Conservation (phyloP, 2,888 invertebrate genomes). For the Exephanes ischioxanthus region DNA sequence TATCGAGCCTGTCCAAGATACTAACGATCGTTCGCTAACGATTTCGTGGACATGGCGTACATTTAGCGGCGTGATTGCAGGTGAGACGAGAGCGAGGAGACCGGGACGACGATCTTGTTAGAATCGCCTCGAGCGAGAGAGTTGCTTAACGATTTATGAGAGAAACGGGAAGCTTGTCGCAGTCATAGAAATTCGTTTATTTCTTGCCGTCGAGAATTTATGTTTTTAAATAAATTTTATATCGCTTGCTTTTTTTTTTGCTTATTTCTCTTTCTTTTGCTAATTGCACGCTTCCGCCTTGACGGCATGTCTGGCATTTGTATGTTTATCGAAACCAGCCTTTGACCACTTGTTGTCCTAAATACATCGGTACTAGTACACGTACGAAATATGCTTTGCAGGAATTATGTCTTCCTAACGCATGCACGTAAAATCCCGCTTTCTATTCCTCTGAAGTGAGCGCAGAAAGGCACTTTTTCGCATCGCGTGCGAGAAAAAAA, state of each 20-base stretch:
- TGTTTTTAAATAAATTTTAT: slow-evolving; percentile 31
- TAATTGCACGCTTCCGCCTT: not conserved
- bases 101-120: slow-evolving; percentile 30
- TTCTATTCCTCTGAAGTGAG: no score
- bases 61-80: slow-evolving; percentile 41
- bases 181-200: slow-evolving; percentile 59
- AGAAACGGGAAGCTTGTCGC: slow-evolving; percentile 36
- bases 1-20: slow-evolving; percentile 59
- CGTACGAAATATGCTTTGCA: no score
- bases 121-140: slow-evolving; percentile 55
- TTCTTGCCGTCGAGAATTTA: slow-evolving; percentile 9
- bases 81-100: slow-evolving; percentile 45
- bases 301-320: not conserved
- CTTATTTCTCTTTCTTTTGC: not conserved
- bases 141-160: slow-evolving; percentile 57
- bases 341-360: not conserved
- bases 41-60: slow-evolving; percentile 55
- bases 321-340: not conserved
- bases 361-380: not conserved
- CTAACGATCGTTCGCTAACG: slow-evolving; percentile 68
- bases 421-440: no score
- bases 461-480: no score
- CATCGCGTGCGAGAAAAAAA: no score
- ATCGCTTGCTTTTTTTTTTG: slow-evolving; percentile 1
- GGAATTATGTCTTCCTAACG: no score